phyloP scores from a whole-genome alignment of 2,888 invertebrate species.

The Serrognathus titanus region DNA sequence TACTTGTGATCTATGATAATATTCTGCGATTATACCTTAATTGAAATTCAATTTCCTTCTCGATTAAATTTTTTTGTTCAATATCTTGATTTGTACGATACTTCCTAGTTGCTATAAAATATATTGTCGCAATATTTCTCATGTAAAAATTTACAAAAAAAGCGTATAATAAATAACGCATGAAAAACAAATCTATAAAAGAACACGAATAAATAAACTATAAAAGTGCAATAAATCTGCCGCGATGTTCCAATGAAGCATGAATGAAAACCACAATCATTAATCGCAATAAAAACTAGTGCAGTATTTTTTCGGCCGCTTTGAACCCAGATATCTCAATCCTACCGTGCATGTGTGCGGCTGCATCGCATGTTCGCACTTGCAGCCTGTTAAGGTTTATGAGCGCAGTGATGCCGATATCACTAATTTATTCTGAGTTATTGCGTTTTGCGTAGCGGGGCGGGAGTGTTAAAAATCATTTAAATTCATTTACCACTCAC shows the following conservation, averaged over 20 bases:
- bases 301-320: constrained; percentile 39
- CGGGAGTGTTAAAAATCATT: not conserved
- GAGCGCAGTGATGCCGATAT: constrained; percentile 28
- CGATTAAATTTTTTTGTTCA: not conserved
- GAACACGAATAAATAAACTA: constrained; percentile 32
- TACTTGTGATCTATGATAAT: too few relatives aligned
- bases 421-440: constrained; percentile 21
- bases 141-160: constrained; percentile 6
- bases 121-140: constrained; percentile 9
- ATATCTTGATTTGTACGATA: not conserved
- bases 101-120: constrained; percentile 13
- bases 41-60: too few relatives aligned
- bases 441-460: constrained; percentile 6
- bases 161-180: constrained; percentile 14
- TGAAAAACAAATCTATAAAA: constrained; percentile 25
- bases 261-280: constrained; percentile 45
- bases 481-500: not conserved
- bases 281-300: constrained; percentile 41
- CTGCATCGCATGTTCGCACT: constrained; percentile 37
- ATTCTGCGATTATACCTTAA: too few relatives aligned
- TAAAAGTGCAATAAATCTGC: constrained; percentile 37
- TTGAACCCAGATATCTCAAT: constrained; percentile 42
- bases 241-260: constrained; percentile 42
- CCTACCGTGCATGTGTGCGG: constrained; percentile 25
- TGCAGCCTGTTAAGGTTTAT: constrained; percentile 33